Conservation (phyloP, 2,888 invertebrate species). For the Marronus borbonicus region DNA sequence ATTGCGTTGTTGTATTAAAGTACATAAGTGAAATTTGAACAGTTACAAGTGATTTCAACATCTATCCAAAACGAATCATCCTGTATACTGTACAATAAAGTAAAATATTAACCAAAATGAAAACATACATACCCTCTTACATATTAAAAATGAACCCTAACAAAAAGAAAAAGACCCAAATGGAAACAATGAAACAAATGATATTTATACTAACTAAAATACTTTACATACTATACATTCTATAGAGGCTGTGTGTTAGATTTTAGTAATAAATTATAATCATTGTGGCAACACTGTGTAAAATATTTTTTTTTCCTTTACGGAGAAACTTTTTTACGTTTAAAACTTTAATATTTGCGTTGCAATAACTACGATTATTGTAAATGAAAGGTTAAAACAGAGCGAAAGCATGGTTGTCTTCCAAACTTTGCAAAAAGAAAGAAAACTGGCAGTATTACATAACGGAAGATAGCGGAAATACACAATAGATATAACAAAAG, state of each 20-base stretch:
- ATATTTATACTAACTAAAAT: slow-evolving; percentile 65
- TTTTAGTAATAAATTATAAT: slow-evolving; percentile 60
- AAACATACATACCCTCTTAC: slow-evolving; percentile 7
- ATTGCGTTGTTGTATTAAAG: too few species aligned
- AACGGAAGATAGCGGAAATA: neutral
- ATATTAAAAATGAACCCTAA: slow-evolving; percentile 11
- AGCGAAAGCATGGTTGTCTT: slow-evolving; percentile 39
- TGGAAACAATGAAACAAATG: slow-evolving; percentile 50
- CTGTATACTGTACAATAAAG: neutral
- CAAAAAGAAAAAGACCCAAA: slow-evolving; percentile 19
- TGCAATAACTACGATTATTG: too few species aligned
- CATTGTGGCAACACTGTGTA: slow-evolving; percentile 65
- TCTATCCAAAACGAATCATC: neutral
- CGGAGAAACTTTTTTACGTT: slow-evolving; percentile 58
- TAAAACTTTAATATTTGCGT: slow-evolving; percentile 27
- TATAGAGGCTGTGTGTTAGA: slow-evolving; percentile 71
- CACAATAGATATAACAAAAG: neutral
- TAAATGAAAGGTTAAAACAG: neutral
- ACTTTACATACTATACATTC: slow-evolving; percentile 20
- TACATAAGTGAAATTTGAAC: too few species aligned
- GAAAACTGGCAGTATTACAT: neutral
- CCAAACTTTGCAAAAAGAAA: slow-evolving; percentile 26
- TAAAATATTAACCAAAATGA: slow-evolving; percentile 7
- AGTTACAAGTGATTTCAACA: too few species aligned
- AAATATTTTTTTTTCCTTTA: slow-evolving; percentile 53